Evolutionary conservation across 2,888 invertebrate species (phyloP).

Genomic region (Zaprionus bogoriensis): DNA sequence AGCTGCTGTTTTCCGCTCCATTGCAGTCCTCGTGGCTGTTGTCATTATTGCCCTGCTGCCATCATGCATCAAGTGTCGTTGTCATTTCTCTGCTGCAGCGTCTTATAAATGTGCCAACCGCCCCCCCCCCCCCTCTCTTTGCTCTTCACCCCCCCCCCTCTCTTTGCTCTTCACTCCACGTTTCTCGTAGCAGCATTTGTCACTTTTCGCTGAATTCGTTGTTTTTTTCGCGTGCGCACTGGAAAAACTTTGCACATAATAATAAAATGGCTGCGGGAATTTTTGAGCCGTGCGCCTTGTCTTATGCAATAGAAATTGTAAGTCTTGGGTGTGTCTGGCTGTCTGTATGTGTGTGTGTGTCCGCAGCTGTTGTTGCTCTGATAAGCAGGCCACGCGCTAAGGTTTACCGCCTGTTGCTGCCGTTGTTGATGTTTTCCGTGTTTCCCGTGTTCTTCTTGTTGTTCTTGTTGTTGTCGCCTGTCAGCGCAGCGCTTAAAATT

Average conservation of each 20-base stretch:
- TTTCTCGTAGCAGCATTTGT: too few relatives aligned
- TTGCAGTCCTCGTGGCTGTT: slow-evolving; percentile 59
- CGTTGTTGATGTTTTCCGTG: slow-evolving; percentile 11
- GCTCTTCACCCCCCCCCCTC: neutral
- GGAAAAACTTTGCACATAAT: slow-evolving; percentile 70
- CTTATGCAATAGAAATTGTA: slow-evolving; percentile 67
- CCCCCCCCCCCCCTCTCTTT: slow-evolving; percentile 2
- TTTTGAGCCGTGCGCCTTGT: slow-evolving; percentile 62
- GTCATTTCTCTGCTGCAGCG: slow-evolving; percentile 44
- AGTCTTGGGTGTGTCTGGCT: slow-evolving; percentile 1
- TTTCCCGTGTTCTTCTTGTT: neutral
- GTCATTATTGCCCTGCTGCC: slow-evolving; percentile 76
- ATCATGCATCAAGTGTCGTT: slow-evolving; percentile 77
- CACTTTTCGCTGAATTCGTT: slow-evolving; percentile 57
- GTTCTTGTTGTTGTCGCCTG: slow-evolving; percentile 30
- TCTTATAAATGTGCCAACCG: slow-evolving; percentile 18
- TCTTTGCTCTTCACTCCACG: slow-evolving; percentile 16
- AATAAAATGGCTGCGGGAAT: slow-evolving; percentile 71
- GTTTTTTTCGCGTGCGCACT: slow-evolving; percentile 22
- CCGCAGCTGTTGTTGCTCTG: slow-evolving; percentile 67
- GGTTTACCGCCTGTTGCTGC: slow-evolving; percentile 40
- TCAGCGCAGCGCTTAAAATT: slow-evolving; percentile 55
- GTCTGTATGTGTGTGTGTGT: slow-evolving; percentile 19
- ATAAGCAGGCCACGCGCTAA: slow-evolving; percentile 62
- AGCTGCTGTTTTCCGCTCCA: slow-evolving; percentile 17